These are phyloP conservation scores for Sinocyclocheilus anophthalmus DNA, from an alignment of 2,113 vertebrate species.

Conservation along the genomic window DNA sequence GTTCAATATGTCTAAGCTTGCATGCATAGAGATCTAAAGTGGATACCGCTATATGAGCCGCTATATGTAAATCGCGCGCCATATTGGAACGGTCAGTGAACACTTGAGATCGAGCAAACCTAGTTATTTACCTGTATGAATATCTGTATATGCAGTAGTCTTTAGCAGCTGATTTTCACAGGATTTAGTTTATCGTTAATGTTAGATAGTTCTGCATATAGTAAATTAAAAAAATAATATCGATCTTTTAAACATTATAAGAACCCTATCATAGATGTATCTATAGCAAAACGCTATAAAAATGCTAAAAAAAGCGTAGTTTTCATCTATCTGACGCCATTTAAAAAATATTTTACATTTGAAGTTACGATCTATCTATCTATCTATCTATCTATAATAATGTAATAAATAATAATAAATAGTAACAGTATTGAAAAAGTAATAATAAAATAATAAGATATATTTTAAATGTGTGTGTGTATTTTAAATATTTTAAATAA, in stretches of 20 bases:
- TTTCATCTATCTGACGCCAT: too few relatives aligned
- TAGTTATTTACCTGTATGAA: neutral
- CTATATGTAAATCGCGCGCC: neutral
- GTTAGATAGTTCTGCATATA: neutral
- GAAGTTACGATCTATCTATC: too few relatives aligned
- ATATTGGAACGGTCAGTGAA: neutral
- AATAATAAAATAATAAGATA: too few relatives aligned
- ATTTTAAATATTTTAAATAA: too few relatives aligned
- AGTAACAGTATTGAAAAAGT: too few relatives aligned
- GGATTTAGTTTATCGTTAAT: neutral
- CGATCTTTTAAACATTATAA: neutral
- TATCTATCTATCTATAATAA: too few relatives aligned
- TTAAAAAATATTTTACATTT: too few relatives aligned
- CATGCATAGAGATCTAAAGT: neutral
- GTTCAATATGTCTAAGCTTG: neutral
- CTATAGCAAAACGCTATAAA: too few relatives aligned
- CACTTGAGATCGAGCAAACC: neutral
- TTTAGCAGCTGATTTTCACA: neutral
- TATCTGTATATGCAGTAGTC: neutral
- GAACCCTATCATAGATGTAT: neutral
- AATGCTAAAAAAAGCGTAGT: too few relatives aligned
- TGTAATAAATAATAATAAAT: too few relatives aligned
- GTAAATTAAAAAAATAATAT: neutral
- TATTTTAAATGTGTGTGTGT: too few relatives aligned
- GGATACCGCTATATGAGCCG: neutral